These are phyloP conservation scores for Trichomalopsis sarcophagae DNA, from an alignment of 1,140 invertebrate genomes.

Conservation along the genomic window DNA sequence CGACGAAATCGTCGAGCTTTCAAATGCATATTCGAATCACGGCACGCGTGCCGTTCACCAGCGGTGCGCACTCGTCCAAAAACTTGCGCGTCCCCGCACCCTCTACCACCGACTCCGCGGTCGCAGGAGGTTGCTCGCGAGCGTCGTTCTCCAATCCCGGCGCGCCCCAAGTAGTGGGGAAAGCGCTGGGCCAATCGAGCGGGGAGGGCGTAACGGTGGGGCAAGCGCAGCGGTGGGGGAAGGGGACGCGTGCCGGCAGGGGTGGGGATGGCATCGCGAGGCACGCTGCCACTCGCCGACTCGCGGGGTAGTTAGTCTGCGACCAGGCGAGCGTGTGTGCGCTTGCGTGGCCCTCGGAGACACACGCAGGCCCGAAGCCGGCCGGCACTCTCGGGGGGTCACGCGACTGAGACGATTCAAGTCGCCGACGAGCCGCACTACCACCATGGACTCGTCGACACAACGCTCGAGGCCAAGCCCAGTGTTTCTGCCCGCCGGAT, in stretches of 20 bases:
- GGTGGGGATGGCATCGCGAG: background rate
- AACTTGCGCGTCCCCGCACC: too few species aligned
- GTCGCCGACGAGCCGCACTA: background rate
- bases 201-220: background rate
- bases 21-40: conserved; percentile 33
- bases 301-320: conserved; percentile 65
- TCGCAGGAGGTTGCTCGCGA: background rate
- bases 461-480: conserved; percentile 29
- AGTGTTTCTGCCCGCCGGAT: conserved; percentile 41
- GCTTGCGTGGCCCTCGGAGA: conserved; percentile 65
- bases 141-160: background rate
- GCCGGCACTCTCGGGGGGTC: conserved; percentile 39
- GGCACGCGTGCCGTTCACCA: conserved; percentile 17
- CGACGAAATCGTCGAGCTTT: conserved; percentile 12
- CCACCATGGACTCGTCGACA: conserved; percentile 17
- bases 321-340: conserved; percentile 66
- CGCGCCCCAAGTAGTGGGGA: background rate
- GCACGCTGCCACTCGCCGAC: background rate
- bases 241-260: background rate
- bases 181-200: background rate
- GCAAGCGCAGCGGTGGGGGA: background rate
- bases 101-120: background rate
- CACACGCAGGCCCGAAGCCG: background rate
- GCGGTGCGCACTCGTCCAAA: background rate
- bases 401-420: conserved; percentile 4